A percentile compares a stretch with the other conserved stretches of the same genome.
phyloP scores from a whole-genome alignment of 23 tunicate genomes.

The Oikopleura dioica region DNA sequence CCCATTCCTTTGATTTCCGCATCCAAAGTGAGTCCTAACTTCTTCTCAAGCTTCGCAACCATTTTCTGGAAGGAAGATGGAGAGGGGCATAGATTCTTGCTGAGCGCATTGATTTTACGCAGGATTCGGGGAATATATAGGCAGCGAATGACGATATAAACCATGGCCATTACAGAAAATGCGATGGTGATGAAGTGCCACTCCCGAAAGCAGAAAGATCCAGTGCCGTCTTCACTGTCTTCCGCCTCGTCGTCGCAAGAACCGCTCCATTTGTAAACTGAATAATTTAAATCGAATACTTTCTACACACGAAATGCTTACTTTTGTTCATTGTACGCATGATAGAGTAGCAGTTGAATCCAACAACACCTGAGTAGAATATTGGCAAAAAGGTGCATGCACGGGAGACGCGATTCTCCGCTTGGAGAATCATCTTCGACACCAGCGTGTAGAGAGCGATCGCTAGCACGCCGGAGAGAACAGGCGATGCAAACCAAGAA shows the following conservation, averaged over 20 bases:
- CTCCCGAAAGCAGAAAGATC: not conserved
- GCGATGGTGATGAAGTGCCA: not conserved
- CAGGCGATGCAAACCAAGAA: conserved; percentile 80
- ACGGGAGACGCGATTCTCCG: conserved; percentile 14
- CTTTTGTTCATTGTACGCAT: not conserved
- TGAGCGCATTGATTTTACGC: not conserved
- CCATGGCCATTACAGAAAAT: not conserved
- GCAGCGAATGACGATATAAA: not conserved
- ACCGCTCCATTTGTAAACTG: not conserved
- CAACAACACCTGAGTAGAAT: not conserved
- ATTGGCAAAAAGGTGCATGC: not conserved
- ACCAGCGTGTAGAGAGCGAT: conserved; percentile 37
- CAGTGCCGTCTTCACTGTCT: not conserved
- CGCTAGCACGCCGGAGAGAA: conserved; percentile 58
- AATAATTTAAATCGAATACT: not conserved
- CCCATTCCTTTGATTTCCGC: too few species aligned
- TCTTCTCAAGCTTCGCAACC: not conserved
- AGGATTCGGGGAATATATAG: conserved; percentile 14
- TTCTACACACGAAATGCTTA: not conserved
- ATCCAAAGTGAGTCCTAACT: not conserved
- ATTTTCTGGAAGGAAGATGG: not conserved
- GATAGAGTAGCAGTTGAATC: not conserved
- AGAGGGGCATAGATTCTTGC: too few species aligned
- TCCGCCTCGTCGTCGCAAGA: too few species aligned
- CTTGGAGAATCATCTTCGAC: conserved; percentile 28